Percentiles rank a stretch among this genome's conserved stretches.
phyloP scores from a whole-genome alignment of 2,888 invertebrate genomes.

The Dynastes hyllus region DNA sequence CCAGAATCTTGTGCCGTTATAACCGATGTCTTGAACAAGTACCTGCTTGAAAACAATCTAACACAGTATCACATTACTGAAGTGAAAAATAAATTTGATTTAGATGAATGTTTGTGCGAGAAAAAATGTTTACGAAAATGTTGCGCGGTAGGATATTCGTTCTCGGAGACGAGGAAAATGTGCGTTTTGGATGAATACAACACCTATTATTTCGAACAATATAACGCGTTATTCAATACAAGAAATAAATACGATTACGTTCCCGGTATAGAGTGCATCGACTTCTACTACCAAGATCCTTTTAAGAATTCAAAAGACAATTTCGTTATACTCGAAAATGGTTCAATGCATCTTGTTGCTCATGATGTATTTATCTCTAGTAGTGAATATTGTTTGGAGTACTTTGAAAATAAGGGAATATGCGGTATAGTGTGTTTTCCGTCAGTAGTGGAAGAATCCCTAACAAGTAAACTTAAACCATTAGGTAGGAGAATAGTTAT shows the following conservation, averaged over 20 bases:
- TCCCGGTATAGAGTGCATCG: conserved; percentile 41
- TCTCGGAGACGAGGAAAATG: conserved; percentile 15
- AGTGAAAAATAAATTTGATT: background rate
- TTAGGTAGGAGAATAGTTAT: conserved; percentile 32
- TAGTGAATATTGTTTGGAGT: conserved; percentile 49
- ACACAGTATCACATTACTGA: conserved; percentile 28
- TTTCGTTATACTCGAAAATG: conserved; percentile 31
- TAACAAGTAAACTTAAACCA: conserved; percentile 17
- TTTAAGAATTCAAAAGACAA: conserved; percentile 20
- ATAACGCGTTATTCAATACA: conserved; percentile 24
- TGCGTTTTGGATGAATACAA: conserved; percentile 49
- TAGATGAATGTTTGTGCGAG: conserved; percentile 39
- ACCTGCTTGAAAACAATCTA: conserved; percentile 24
- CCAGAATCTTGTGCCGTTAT: conserved; percentile 23
- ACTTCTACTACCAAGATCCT: conserved; percentile 45
- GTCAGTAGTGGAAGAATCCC: background rate
- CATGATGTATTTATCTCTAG: conserved; percentile 9
- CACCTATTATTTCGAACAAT: conserved; percentile 1
- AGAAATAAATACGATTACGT: conserved; percentile 31
- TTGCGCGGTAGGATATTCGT: conserved; percentile 48
- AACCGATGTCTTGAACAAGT: conserved; percentile 5
- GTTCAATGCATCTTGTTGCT: conserved; percentile 12
- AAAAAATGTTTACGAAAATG: conserved; percentile 48
- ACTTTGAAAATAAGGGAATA: conserved; percentile 49
- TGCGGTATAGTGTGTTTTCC: conserved; percentile 49